Percentiles rank a stretch among this genome's conserved stretches.
Conservation (phyloP, 1,140 invertebrate genomes). For the Cylas formicarius region DNA sequence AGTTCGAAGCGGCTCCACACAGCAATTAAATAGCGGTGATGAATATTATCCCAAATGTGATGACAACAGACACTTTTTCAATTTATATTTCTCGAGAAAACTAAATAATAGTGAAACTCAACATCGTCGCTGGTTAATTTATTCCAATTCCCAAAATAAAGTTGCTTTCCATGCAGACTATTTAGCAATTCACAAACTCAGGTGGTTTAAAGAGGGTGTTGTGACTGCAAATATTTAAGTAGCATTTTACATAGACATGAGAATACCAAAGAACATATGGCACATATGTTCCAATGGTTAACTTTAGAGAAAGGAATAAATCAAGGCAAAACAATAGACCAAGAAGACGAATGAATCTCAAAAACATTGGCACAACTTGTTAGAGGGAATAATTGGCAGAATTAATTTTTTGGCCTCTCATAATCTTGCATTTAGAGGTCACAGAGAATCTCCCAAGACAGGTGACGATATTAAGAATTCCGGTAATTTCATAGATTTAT, state of each 20-base stretch:
- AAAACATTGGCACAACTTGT: conserved; percentile 34
- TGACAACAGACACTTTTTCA: conserved; percentile 28
- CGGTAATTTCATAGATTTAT: conserved; percentile 29
- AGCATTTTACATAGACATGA: conserved; percentile 33
- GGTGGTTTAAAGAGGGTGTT: conserved; percentile 30
- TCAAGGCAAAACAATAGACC: conserved; percentile 29
- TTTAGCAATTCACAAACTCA: conserved; percentile 34
- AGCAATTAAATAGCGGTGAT: conserved; percentile 29
- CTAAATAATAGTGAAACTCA: conserved; percentile 29
- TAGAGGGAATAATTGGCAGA: conserved; percentile 32
- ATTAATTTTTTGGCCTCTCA: conserved; percentile 34
- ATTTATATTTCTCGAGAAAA: conserved; percentile 29
- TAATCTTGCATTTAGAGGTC: conserved; percentile 30
- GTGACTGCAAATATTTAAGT: conserved; percentile 36
- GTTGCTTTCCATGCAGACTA: conserved; percentile 33
- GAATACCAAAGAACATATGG: conserved; percentile 31
- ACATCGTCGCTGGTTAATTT: conserved; percentile 32
- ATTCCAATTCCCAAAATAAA: conserved; percentile 30
- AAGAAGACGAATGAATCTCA: conserved; percentile 32
- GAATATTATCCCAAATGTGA: conserved; percentile 26
- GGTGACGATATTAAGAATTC: conserved; percentile 19
- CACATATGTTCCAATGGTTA: conserved; percentile 29
- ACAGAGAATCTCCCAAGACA: conserved; percentile 20
- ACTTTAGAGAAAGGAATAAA: conserved; percentile 32
- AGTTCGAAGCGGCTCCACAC: conserved; percentile 28